phyloP scores from a whole-genome alignment of 2,888 invertebrate species.

The Platerodrilus igneus region DNA sequence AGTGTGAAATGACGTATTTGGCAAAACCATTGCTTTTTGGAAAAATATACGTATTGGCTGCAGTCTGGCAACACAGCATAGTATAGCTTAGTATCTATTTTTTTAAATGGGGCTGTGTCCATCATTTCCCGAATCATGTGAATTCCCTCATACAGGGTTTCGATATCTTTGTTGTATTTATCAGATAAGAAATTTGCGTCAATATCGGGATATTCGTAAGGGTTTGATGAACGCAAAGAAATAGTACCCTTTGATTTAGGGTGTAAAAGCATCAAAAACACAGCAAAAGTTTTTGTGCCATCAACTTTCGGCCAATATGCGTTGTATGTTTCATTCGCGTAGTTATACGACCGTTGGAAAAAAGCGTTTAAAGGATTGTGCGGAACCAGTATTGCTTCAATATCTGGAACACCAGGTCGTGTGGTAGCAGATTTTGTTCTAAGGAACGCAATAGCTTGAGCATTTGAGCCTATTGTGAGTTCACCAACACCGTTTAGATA shows the following conservation, averaged over 20 bases:
- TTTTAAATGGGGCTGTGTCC: constrained; percentile 55
- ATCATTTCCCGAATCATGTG: constrained; percentile 35
- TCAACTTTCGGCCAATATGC: constrained; percentile 15
- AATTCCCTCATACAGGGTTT: constrained; percentile 59
- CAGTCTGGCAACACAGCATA: constrained; percentile 53
- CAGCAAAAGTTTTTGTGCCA: constrained; percentile 18
- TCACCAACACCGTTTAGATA: constrained; percentile 26
- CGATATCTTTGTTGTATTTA: constrained; percentile 57
- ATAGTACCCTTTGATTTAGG: constrained; percentile 35
- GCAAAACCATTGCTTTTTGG: constrained; percentile 51
- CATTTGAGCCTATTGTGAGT: constrained; percentile 26
- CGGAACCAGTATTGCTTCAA: constrained; percentile 19
- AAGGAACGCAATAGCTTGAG: constrained; percentile 23
- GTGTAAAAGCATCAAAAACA: constrained; percentile 28
- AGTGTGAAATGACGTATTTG: constrained; percentile 46
- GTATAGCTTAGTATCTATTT: constrained; percentile 53
- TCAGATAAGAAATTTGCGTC: constrained; percentile 32
- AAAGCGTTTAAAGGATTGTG: constrained; percentile 7
- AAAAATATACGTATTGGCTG: constrained; percentile 34
- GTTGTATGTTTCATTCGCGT: constrained; percentile 1
- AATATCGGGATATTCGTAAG: constrained; percentile 35
- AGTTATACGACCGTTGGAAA: constrained; percentile 8
- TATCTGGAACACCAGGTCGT: constrained; percentile 21
- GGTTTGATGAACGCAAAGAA: constrained; percentile 31
- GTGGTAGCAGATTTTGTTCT: constrained; percentile 15